Percentiles rank a stretch among this genome's conserved stretches.
These are phyloP conservation scores for Cantharis nigra DNA, from an alignment of 2,888 invertebrate genomes.

Conservation along the genomic window DNA sequence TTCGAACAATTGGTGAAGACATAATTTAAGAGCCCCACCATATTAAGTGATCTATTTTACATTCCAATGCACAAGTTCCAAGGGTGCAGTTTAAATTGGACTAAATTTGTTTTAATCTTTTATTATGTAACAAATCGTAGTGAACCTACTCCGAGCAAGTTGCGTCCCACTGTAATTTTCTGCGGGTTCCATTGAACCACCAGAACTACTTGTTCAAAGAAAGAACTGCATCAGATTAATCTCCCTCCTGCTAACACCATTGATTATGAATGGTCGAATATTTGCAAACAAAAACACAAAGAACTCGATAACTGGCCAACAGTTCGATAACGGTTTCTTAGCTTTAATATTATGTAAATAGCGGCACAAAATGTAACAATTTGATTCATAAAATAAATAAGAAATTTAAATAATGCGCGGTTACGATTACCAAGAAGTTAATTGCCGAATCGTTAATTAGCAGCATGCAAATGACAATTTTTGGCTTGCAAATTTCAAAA, in stretches of 20 bases:
- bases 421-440: not conserved
- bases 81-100: not conserved
- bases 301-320: not conserved
- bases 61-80: not conserved
- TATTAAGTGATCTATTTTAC: not conserved
- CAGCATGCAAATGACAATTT: not conserved
- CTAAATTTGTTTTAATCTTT: not conserved
- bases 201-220: too few species aligned
- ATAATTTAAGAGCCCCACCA: too few species aligned
- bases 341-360: not conserved
- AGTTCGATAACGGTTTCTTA: not conserved
- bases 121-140: not conserved
- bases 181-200: too few species aligned
- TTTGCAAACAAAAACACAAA: not conserved
- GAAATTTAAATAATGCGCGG: not conserved
- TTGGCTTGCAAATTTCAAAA: not conserved
- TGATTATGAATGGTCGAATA: not conserved
- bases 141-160: not conserved
- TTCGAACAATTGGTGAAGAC: not conserved
- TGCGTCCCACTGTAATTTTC: not conserved
- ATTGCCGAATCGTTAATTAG: not conserved
- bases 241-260: not conserved
- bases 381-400: not conserved
- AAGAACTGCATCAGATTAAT: not conserved
- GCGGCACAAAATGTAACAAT: not conserved